phyloP scores from a whole-genome alignment of 2,113 vertebrate genomes.

The Butorides virescens region DNA sequence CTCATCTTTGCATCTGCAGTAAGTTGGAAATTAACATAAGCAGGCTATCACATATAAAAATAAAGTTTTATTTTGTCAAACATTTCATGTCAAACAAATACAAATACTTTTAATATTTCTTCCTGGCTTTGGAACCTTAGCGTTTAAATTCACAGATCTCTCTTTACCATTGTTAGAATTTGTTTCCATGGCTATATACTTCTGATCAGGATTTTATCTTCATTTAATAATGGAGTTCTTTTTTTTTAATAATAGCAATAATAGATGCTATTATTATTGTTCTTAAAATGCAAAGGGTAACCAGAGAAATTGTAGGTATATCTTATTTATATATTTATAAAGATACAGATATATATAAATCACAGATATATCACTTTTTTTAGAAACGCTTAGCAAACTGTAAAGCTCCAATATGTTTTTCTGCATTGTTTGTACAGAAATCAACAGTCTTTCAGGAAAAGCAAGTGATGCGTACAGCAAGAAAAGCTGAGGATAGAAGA shows the following conservation, averaged over 20 bases:
- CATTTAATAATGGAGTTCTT: background rate
- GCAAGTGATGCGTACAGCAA: background rate
- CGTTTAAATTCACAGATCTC: background rate
- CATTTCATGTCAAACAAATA: background rate
- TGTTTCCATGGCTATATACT: rapidly evolving
- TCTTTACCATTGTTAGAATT: background rate
- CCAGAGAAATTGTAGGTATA: background rate
- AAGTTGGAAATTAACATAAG: background rate
- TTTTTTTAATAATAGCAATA: background rate
- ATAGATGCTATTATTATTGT: background rate
- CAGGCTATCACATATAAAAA: background rate
- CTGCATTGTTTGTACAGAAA: background rate
- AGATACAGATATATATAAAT: background rate
- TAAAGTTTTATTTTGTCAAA: background rate
- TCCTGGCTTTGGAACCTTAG: background rate
- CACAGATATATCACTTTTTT: background rate
- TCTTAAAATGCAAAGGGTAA: background rate
- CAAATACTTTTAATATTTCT: background rate
- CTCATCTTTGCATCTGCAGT: background rate
- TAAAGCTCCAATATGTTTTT: background rate
- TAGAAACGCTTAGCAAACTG: background rate
- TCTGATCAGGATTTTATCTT: background rate
- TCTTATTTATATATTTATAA: background rate
- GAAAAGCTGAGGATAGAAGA: background rate
- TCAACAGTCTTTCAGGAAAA: background rate